phyloP scores from a whole-genome alignment of 2,888 invertebrate genomes.

The Nesidiocoris tenuis region DNA sequence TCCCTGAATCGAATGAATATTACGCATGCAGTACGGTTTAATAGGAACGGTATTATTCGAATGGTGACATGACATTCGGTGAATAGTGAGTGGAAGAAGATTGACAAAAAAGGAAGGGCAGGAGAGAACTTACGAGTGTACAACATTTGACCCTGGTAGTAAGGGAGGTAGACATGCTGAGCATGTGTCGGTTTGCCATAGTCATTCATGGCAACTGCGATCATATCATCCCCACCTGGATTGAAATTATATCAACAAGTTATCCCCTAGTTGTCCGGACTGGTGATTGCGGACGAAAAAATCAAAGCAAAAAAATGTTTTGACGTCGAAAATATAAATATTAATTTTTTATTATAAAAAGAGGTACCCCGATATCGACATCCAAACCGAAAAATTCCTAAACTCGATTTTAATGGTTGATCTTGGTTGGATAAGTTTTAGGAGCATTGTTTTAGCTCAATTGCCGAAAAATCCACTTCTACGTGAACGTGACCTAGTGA shows the following conservation, averaged over 20 bases:
- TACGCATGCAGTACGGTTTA: too few relatives aligned
- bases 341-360: too few relatives aligned
- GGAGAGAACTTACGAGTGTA: slow-evolving; percentile 51
- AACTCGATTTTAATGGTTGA: too few relatives aligned
- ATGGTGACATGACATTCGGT: neutral
- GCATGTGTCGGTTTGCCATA: slow-evolving; percentile 59
- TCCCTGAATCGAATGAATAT: too few relatives aligned
- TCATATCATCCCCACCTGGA: slow-evolving; percentile 53
- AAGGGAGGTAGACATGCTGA: slow-evolving; percentile 60
- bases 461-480: too few relatives aligned
- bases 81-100: slow-evolving; percentile 4
- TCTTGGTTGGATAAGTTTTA: too few relatives aligned
- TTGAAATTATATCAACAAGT: slow-evolving; percentile 24
- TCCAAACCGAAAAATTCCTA: too few relatives aligned
- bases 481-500: too few relatives aligned
- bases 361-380: too few relatives aligned
- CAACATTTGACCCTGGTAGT: slow-evolving; percentile 59
- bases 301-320: neutral
- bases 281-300: neutral
- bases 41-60: too few relatives aligned
- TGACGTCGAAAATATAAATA: too few relatives aligned
- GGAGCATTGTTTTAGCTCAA: too few relatives aligned
- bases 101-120: slow-evolving; percentile 20
- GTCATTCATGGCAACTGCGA: slow-evolving; percentile 53
- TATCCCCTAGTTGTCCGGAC: neutral